Base-by-base conservation (phyloP, 2,797 vertebrate genomes). In the Bryconaethiops microstoma region DNA sequence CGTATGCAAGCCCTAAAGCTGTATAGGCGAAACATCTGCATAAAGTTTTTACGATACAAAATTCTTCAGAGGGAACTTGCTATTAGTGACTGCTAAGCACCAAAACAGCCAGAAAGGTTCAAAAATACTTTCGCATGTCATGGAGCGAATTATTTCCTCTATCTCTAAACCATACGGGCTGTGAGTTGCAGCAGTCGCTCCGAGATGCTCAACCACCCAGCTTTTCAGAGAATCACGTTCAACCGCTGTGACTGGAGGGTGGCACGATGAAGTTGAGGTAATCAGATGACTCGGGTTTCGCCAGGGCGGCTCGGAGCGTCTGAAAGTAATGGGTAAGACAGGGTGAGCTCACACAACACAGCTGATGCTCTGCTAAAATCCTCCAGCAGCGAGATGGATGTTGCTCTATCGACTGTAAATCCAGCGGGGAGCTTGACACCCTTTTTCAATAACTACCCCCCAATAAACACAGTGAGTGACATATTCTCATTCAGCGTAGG, bases 391-490 rank as follows among this genome's bases (percentile, higher is more conserved):
- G 10, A 54, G 76, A 81, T 79, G 73, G 74, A 84, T 79, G 57
- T 77, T 57, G 72, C 17, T 17, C 77, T 80, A 79, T 85, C 82
- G 68, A 75, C 77, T 63, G 59, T 82, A 85, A 85, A 85, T 85
- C 79, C 82, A 80, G 52, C 62, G 64, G 76, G 57, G 57, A 82
- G 63, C 72, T 69, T 63, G 54, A 79, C 76, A 79, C 81, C 62
- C 35, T 70, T 81, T 78, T 81, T 76, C 76, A 84, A 78, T 78
- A 83, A 77, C 64, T 73, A 82, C 64, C 74, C 63, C 69, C 52
- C 80, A 75, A 83, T 85, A 87, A 85, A 85, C 81, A 82, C 64
- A 25, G 54, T 80, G 83, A 82, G 70, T 82, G 83, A 82, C 77
- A 83, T 42, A 76, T 78, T 87, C 77, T 85, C 77, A 82, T 82